Base-by-base conservation (phyloP, 2,888 invertebrate species). In the Hypolimnas misippus region DNA sequence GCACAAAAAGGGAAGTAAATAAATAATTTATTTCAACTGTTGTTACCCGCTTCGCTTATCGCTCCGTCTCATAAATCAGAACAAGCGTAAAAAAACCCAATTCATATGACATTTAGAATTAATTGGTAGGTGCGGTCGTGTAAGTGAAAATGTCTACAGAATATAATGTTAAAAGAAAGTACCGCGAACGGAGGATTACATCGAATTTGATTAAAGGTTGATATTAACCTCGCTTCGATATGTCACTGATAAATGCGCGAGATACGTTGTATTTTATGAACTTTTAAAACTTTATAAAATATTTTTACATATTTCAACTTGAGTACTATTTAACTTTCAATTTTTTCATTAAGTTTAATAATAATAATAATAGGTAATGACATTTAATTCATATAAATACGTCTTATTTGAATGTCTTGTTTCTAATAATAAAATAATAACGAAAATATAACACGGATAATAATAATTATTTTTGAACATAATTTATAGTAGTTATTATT, bases 41-140 rank as follows among this genome's bases (percentile, higher is more conserved):
- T n/a, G n/a, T n/a, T n/a, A n/a, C n/a, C n/a, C n/a, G n/a, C n/a
- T n/a, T n/a, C n/a, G n/a, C n/a, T 21, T 21, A 21, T 4, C 46
- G 21, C 46, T 16, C 5, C 12, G 2, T n/a, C 16, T 44, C 35
- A 17, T 29, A 8, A 44, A 16, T 57, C 52, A 59, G 72, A 72
- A 62, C 55, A 49, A 51, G 38, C 38, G 54, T 63, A 74, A 73
- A 64, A 50, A 65, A 68, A 60, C 70, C 83, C 82, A 82, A 81
- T 79, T 81, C 79, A 73, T 83, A 82, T 86, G 85, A 88, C 89
- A 89, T 89, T 89, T 89, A 85, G 86, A 86, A 86, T 84, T 85
- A 87, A 87, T 87, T 84, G 81, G 74, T 76, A 78, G 86, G 85
- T 81, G 82, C 81, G 82, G 79, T 72, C 70, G 70, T 69, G 73